Evolutionary conservation across 2,113 vertebrate genomes (phyloP).

Genomic region (Mixornis gularis): DNA sequence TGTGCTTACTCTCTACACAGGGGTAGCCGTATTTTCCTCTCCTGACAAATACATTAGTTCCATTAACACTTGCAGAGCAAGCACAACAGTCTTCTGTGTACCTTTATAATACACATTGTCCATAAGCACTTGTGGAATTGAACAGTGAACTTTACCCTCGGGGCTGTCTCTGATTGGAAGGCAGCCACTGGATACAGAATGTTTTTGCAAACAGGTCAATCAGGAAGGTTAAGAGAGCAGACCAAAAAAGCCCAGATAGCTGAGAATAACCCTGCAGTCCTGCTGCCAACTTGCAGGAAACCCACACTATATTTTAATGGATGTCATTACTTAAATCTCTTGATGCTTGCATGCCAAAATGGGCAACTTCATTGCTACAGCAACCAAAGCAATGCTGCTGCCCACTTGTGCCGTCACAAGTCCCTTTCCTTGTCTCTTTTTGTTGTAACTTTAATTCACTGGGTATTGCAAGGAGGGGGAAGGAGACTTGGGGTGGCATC

Average conservation of each 20-base stretch:
- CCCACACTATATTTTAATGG: not conserved
- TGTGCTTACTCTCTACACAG: not conserved
- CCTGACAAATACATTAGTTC: not conserved
- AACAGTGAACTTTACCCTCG: not conserved
- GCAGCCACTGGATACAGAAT: not conserved
- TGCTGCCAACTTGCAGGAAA: not conserved
- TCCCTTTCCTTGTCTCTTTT: not conserved
- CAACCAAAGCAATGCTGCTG: not conserved
- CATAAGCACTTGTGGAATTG: slow-evolving; percentile 5
- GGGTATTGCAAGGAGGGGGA: not conserved
- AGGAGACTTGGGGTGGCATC: not conserved
- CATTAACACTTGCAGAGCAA: slow-evolving; percentile 1
- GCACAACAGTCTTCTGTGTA: not conserved
- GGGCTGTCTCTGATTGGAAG: not conserved
- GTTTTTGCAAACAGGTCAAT: slow-evolving; percentile 26
- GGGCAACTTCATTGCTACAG: not conserved
- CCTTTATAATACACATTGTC: not conserved
- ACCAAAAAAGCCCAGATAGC: not conserved
- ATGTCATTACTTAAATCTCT: not conserved
- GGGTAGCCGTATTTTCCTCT: not conserved
- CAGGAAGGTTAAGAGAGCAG: slow-evolving; percentile 20
- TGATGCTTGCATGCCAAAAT: not conserved
- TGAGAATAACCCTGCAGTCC: not conserved
- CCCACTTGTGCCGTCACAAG: not conserved
- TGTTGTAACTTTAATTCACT: not conserved